These are phyloP conservation scores for Mus spicilegus DNA, from an alignment of 2,113 vertebrate genomes.

Conservation along the genomic window DNA sequence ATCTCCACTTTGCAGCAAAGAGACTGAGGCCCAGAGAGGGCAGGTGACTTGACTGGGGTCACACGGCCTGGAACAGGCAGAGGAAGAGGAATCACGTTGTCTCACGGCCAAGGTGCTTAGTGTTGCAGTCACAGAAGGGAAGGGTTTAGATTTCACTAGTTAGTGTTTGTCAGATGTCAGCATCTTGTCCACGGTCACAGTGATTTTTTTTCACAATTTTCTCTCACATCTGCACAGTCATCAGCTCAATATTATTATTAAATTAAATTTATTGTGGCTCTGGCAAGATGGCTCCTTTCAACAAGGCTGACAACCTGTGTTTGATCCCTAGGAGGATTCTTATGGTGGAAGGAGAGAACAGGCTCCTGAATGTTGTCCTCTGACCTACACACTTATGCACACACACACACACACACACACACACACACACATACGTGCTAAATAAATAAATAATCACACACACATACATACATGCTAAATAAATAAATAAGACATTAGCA, in stretches of 20 bases:
- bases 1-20: background rate
- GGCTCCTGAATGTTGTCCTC: background rate
- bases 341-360: background rate
- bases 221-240: background rate
- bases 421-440: background rate
- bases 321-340: background rate
- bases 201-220: background rate
- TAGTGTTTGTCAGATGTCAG: background rate
- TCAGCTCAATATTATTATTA: constrained; percentile 17
- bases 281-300: background rate
- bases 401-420: background rate
- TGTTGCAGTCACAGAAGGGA: too few species aligned
- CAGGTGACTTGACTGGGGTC: background rate
- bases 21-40: background rate
- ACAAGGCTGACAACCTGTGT: background rate
- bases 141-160: background rate
- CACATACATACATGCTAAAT: background rate
- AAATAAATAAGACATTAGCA: background rate
- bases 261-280: background rate
- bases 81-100: background rate
- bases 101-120: too few species aligned
- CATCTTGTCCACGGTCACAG: background rate
- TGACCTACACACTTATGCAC: background rate
- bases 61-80: background rate
- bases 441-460: background rate